These are phyloP conservation scores for Stenurella melanura DNA, from an alignment of 2,888 invertebrate species.

Conservation along the genomic window DNA sequence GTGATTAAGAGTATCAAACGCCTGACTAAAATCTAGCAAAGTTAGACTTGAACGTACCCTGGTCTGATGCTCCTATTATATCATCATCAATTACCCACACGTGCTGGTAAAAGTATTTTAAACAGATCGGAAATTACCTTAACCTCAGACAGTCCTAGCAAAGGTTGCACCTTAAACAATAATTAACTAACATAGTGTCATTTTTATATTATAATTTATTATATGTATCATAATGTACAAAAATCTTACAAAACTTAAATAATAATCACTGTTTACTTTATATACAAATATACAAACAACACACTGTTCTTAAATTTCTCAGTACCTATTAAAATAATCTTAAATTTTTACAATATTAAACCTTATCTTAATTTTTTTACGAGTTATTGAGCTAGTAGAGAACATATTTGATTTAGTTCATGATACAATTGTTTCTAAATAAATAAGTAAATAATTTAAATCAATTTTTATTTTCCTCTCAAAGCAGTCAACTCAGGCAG, in stretches of 20 bases:
- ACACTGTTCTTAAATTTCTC: background rate
- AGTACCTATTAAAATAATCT: no score
- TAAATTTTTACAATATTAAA: no score
- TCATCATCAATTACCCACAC: no score
- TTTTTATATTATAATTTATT: constrained; percentile 14
- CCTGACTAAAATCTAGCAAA: no score
- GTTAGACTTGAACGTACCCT: no score
- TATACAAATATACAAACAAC: constrained; percentile 18
- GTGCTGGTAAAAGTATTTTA: background rate
- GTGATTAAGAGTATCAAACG: no score
- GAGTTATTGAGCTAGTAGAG: background rate
- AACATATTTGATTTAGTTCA: background rate
- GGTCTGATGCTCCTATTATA: no score
- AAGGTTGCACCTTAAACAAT: background rate
- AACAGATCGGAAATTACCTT: background rate
- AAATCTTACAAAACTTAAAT: constrained; percentile 16
- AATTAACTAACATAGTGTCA: background rate
- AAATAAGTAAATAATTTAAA: no score
- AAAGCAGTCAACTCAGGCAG: no score
- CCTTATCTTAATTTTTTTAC: no score
- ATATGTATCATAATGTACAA: constrained; percentile 13
- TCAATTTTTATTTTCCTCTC: no score
- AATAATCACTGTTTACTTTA: constrained; percentile 11
- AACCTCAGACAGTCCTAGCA: background rate
- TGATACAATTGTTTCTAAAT: background rate